phyloP scores from a whole-genome alignment of 2,888 invertebrate genomes.

The Spicauda simplicius region DNA sequence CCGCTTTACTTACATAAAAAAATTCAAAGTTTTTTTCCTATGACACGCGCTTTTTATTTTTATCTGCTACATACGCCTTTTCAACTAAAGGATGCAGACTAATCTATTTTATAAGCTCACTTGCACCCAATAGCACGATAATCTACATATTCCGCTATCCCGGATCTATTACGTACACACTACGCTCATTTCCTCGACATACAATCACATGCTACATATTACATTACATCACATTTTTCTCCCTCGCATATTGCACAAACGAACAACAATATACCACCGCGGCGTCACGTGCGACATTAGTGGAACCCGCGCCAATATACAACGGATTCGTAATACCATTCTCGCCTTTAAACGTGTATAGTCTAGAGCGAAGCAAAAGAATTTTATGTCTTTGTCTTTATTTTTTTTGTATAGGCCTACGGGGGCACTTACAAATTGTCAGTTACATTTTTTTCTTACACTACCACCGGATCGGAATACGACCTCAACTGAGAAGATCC shows the following conservation, averaged over 20 bases:
- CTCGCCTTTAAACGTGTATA: neutral
- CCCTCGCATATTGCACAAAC: slow-evolving; percentile 4
- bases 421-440: too few species aligned
- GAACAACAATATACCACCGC: slow-evolving; percentile 8
- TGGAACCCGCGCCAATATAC: neutral
- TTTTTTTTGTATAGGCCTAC: too few species aligned
- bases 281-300: slow-evolving; percentile 21
- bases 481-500: too few species aligned
- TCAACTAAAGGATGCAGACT: too few species aligned
- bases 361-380: too few species aligned
- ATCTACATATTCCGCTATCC: neutral
- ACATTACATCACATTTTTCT: slow-evolving; percentile 13
- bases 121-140: neutral
- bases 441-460: too few species aligned
- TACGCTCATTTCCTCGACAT: slow-evolving; percentile 1
- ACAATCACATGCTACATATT: slow-evolving; percentile 10
- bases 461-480: too few species aligned
- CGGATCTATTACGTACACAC: neutral
- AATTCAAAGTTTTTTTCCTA: too few species aligned
- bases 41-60: too few species aligned
- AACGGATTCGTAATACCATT: neutral
- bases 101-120: neutral
- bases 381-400: too few species aligned
- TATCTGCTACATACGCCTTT: too few species aligned
- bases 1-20: too few species aligned